A percentile compares a stretch with the other conserved stretches of the same genome.
These are phyloP conservation scores for Caenorhabditis plicata DNA, from an alignment of 2,888 invertebrate genomes.

Conservation along the genomic window DNA sequence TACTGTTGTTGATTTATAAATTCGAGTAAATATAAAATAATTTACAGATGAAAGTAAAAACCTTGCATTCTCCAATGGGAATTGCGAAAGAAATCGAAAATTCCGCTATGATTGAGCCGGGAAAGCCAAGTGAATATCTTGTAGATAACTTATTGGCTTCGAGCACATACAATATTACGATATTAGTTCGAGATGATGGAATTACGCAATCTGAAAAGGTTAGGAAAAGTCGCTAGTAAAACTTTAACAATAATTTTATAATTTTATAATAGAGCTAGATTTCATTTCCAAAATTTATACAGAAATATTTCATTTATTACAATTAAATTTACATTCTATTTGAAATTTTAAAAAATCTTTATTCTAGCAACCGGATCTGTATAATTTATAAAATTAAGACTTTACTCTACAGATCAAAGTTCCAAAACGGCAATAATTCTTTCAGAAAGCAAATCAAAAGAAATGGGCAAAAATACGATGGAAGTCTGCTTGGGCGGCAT, in stretches of 20 bases:
- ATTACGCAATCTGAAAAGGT: background rate
- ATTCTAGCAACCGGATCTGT: no score
- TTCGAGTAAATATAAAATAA: background rate
- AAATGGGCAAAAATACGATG: constrained; percentile 25
- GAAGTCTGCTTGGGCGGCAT: constrained; percentile 48
- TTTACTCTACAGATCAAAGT: no score
- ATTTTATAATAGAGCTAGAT: no score
- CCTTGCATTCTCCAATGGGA: constrained; percentile 39
- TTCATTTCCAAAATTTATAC: no score
- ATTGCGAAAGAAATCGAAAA: constrained; percentile 47
- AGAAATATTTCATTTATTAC: no score
- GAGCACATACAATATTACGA: constrained; percentile 48
- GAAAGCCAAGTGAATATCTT: constrained; percentile 30
- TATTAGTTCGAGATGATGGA: constrained; percentile 33
- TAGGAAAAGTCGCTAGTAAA: background rate
- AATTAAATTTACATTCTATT: no score
- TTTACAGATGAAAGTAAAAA: constrained; percentile 47
- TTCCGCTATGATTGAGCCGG: constrained; percentile 37
- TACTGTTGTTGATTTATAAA: constrained; percentile 18
- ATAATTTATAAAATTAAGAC: no score
- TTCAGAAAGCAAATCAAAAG: constrained; percentile 10
- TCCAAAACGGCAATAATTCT: background rate
- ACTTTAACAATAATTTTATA: no score
- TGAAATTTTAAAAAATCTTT: no score
- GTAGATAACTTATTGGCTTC: constrained; percentile 43